A percentile compares a stretch with the other conserved stretches of the same genome.
Conservation (phyloP, 2,888 invertebrate species). For the Hypselothyrea guttata region DNA sequence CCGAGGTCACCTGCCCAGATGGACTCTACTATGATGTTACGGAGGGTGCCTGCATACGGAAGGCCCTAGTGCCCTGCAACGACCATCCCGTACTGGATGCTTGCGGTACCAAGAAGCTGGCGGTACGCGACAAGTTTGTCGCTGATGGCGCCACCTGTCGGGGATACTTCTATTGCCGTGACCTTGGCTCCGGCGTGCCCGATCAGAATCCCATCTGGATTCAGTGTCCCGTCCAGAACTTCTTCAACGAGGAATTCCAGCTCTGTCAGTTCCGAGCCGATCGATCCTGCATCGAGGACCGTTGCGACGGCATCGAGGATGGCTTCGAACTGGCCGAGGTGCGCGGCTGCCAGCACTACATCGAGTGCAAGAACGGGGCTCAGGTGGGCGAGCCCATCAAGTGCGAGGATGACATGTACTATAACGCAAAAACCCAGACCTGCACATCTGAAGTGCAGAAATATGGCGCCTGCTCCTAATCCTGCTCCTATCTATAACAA, state of each 20-base stretch:
- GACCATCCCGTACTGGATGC: conserved; percentile 65
- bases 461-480: conserved; percentile 25
- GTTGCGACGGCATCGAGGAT: conserved; percentile 59
- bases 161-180: conserved; percentile 74
- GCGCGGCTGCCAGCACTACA: conserved; percentile 58
- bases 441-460: conserved; percentile 29
- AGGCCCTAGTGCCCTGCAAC: conserved; percentile 56
- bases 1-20: conserved; percentile 28
- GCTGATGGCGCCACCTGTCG: conserved; percentile 71
- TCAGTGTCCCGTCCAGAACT: conserved; percentile 55
- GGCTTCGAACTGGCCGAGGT: conserved; percentile 47
- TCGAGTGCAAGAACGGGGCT: conserved; percentile 44
- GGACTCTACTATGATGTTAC: conserved; percentile 58
- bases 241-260: conserved; percentile 58
- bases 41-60: conserved; percentile 45
- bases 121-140: conserved; percentile 64
- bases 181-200: conserved; percentile 59
- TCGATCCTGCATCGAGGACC: conserved; percentile 56
- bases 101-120: conserved; percentile 72
- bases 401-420: conserved; percentile 47
- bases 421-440: conserved; percentile 30
- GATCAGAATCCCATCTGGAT: conserved; percentile 62
- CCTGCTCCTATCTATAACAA: neutral
- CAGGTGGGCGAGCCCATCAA: conserved; percentile 8
- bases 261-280: conserved; percentile 46